These are phyloP conservation scores for Elachura formosa DNA, from an alignment of 2,113 vertebrate species.

Conservation along the genomic window DNA sequence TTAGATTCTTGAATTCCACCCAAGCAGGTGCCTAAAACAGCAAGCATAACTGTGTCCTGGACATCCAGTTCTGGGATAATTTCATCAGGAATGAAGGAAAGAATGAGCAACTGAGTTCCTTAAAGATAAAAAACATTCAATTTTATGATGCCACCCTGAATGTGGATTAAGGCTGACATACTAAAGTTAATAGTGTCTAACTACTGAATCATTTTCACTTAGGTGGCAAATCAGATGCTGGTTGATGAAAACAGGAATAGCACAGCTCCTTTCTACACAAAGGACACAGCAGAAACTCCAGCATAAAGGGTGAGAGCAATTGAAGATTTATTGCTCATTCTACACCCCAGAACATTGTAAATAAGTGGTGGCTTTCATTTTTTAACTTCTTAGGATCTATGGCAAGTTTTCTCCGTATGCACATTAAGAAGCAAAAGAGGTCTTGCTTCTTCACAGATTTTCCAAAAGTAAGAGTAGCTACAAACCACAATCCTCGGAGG, in stretches of 20 bases:
- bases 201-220: not conserved
- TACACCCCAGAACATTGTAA: not conserved
- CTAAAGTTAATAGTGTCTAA: not conserved
- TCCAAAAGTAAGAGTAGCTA: not conserved
- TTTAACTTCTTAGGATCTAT: not conserved
- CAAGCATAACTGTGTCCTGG: not conserved
- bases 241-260: not conserved
- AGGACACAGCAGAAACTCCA: not conserved
- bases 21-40: not conserved
- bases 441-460: not conserved
- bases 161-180: not conserved
- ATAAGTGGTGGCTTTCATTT: not conserved
- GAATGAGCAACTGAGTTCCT: not conserved
- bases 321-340: not conserved
- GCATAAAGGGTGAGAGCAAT: not conserved
- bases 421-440: not conserved
- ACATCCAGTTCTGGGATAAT: not conserved
- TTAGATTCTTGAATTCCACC: not conserved
- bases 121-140: not conserved
- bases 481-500: not conserved
- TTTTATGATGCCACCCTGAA: not conserved
- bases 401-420: not conserved
- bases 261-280: not conserved
- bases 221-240: not conserved
- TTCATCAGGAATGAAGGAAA: not conserved